A percentile compares a stretch with the other conserved stretches of the same genome.
Conservation (phyloP, 2,888 invertebrate species). For the Sinopyrophorus schimmeli region DNA sequence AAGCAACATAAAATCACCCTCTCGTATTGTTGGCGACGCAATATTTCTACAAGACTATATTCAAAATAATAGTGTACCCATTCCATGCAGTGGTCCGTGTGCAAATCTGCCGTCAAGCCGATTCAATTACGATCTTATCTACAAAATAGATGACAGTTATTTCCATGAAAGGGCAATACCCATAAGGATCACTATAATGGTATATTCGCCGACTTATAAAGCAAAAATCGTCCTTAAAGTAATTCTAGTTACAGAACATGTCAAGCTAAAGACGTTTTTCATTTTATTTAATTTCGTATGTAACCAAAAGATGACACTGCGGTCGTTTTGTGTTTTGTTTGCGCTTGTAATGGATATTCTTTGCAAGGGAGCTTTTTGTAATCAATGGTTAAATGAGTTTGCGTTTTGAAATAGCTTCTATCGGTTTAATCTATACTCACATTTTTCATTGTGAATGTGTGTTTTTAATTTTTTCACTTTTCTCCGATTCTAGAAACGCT, state of each 20-base stretch:
- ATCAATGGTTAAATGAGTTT: conserved; percentile 40
- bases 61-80: conserved; percentile 47
- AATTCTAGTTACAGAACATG: conserved; percentile 42
- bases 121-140: conserved; percentile 60
- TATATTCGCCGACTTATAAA: conserved; percentile 31
- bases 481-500: conserved; percentile 26
- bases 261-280: conserved; percentile 50
- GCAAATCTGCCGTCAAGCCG: conserved; percentile 58
- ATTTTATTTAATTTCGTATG: conserved; percentile 51
- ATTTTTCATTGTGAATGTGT: conserved; percentile 38
- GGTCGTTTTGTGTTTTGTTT: conserved; percentile 38
- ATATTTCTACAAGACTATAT: conserved; percentile 44
- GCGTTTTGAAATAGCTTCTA: conserved; percentile 37
- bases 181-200: conserved; percentile 49
- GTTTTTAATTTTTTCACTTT: conserved; percentile 34
- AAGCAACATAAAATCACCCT: conserved; percentile 32
- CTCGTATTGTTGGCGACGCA: conserved; percentile 36
- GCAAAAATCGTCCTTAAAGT: conserved; percentile 44
- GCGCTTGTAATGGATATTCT: conserved; percentile 39
- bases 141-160: conserved; percentile 59
- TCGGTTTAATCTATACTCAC: conserved; percentile 37
- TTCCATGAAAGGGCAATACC: conserved; percentile 56
- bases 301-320: conserved; percentile 47
- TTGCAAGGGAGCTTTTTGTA: conserved; percentile 36
- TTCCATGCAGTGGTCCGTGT: conserved; percentile 51